A percentile compares a stretch with the other conserved stretches of the same genome.
These are phyloP conservation scores for Biston betularia DNA, from an alignment of 2,888 invertebrate species.

Conservation along the genomic window DNA sequence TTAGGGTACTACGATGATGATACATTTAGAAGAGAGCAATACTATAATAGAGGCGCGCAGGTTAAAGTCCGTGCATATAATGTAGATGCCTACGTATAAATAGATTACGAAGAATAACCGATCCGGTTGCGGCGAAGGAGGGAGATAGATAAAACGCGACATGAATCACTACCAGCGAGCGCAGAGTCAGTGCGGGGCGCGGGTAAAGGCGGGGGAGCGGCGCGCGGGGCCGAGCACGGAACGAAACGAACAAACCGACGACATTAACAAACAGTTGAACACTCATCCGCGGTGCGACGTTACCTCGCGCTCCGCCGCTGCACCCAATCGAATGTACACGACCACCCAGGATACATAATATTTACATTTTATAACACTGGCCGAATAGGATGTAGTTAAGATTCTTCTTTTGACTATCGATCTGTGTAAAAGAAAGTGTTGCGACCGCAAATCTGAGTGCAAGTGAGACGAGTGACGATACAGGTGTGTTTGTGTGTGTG, in stretches of 20 bases:
- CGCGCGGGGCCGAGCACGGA: conserved; percentile 53
- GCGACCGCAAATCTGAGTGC: conserved; percentile 49
- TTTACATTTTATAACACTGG: conserved; percentile 55
- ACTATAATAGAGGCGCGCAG: conserved; percentile 55
- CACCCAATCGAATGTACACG: conserved; percentile 51
- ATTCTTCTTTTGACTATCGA: conserved; percentile 40
- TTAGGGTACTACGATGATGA: conserved; percentile 1
- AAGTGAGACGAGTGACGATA: conserved; percentile 70
- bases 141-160: conserved; percentile 86
- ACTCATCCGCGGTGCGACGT: conserved; percentile 75
- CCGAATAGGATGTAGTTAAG: conserved; percentile 57
- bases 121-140: conserved; percentile 85
- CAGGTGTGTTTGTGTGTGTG: conserved; percentile 76
- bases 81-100: conserved; percentile 78
- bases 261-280: conserved; percentile 83
- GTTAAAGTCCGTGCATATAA: conserved; percentile 78
- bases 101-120: conserved; percentile 85
- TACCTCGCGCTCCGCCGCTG: conserved; percentile 64
- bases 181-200: conserved; percentile 70
- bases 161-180: conserved; percentile 84
- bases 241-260: conserved; percentile 78
- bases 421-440: conserved; percentile 53
- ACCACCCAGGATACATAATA: conserved; percentile 56
- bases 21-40: conserved; percentile 40
- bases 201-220: conserved; percentile 59